Base-by-base conservation (phyloP, 2,888 invertebrate genomes). In the Ormyrus rosae region DNA sequence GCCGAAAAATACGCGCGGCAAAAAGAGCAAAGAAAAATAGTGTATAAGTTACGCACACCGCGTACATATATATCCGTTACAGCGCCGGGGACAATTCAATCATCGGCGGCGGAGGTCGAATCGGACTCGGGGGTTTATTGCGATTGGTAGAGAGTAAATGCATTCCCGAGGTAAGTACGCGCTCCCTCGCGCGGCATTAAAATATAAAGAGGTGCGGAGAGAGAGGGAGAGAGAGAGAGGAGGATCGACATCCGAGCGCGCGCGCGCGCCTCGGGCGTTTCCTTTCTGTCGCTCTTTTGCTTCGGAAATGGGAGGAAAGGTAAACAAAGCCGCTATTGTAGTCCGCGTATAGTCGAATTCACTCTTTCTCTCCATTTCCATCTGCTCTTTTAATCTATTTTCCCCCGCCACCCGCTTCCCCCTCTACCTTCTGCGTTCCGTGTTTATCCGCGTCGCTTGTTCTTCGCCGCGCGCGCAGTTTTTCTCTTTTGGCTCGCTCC, bases 61-160 rank as follows among this genome's bases (percentile, higher is more conserved):
- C 78, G 60, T 71, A 13, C 13, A 13, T 0, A 64, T 77, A 71
- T 70, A 11, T 64, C 64, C 56, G 71, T 58, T 70, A 50, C 64
- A 58, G 34, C 34, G 34, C 2, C 34, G 34, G 34, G 34, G 10
- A 6, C 60, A 56, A 78, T 67, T 67, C 67, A 60, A 78, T 78
- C 71, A 67, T 65, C 51, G 48, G 2, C 19, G 34, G 1, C 9
- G 6, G 9, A 11, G 55, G 58, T 13, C 6, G 67, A 67, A 78
- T 76, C 61, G 75, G 13, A 61, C 34, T 19, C 34, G 1, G 2
- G 70, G 70, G 13, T 58, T 51, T 56, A 65, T 64, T 64, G 63
- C 61, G 65, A 68, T 68, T 51, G 69, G 55, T 45, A 51, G 56
- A 64, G 3, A 77, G 56, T 70, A 77, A 34, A 70, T 70, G 64